A percentile compares a stretch with the other conserved stretches of the same genome.
Conservation (phyloP, 53 echinoderm and acorn worm genomes). For the Echinometra lucunter region DNA sequence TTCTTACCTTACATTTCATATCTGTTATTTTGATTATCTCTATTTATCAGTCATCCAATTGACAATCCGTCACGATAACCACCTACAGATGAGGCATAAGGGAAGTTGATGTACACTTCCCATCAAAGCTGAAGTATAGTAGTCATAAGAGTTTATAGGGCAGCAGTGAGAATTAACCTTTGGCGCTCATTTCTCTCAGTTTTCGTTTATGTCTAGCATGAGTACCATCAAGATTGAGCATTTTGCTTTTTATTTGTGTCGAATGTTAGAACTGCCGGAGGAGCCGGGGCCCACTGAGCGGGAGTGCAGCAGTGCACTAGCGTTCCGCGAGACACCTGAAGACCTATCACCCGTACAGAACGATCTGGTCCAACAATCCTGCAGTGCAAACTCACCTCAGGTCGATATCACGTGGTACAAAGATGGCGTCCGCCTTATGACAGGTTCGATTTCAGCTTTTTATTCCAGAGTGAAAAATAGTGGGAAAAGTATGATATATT, state of each 20-base stretch:
- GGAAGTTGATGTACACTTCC: no score
- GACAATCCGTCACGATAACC: no score
- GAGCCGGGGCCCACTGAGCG: not conserved
- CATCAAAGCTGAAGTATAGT: no score
- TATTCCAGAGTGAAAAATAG: not conserved
- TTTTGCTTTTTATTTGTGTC: not conserved
- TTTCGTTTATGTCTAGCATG: no score
- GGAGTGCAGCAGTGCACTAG: slow-evolving; percentile 39
- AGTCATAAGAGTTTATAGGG: no score
- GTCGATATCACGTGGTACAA: slow-evolving; percentile 79
- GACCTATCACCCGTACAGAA: slow-evolving; percentile 62
- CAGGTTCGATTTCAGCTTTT: slow-evolving; percentile 44
- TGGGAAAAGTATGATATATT: not conserved
- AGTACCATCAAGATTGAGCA: no score
- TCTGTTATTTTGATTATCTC: no score
- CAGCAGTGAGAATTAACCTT: no score
- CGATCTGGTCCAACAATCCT: slow-evolving; percentile 65
- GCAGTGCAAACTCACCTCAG: slow-evolving; percentile 50
- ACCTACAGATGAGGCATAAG: no score
- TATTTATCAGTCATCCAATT: no score
- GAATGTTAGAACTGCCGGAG: not conserved
- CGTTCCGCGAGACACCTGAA: slow-evolving; percentile 52
- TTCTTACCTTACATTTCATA: no score
- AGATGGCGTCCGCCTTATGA: slow-evolving; percentile 62
- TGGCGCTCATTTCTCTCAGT: no score